Evolutionary conservation across 2,888 invertebrate species (phyloP), one percentile per base, ranked within the genome.

Genomic region (Patella ulyssiponensis): DNA sequence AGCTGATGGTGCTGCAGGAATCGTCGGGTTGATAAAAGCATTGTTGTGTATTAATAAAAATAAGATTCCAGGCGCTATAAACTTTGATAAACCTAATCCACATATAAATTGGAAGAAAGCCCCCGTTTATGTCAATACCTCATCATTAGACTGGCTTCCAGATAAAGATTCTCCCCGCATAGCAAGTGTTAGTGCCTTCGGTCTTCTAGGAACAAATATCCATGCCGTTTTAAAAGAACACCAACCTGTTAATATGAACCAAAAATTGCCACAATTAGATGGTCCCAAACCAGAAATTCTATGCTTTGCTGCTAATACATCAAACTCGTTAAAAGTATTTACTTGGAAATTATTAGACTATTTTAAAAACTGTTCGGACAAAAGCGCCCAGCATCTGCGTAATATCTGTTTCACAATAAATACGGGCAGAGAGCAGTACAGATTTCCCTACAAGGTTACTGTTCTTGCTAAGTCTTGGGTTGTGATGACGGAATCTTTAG

Each of bases 21-120:
- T 64, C 23, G 64, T 64, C 11, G 64, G 64, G 20, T 20, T 64
- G 23, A 64, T 64, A 20, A 64, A 64, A 64, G 20, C 64, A 15
- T 64, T 64, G 23, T 64, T 64, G 23, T 64, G 64, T 23, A 20
- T 64, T 20, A 20, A 64, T 64, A 20, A 23, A 11, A 64, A 23
- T 64, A 64, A 23, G 11, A 64, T 64, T 64, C 64, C 64, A 9
- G 64, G 64, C 9, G 64, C 64, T 23, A 64, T 64, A 64, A 64
- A 64, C 64, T 64, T 64, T 20, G 15, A 20, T 64, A 64, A 64
- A 23, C 64, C 64, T 23, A 64, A 64, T 64, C 64, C 64, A 64
- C 64, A 64, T 64, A 64, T 64, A 2, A 64, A 64, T 15, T 64
- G 64, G 64, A 64, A 64, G 23, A n/a, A 64, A 15, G n/a, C 64